Base-by-base conservation (phyloP, 2,888 invertebrate genomes). In the Caradrina clavipalpis region DNA sequence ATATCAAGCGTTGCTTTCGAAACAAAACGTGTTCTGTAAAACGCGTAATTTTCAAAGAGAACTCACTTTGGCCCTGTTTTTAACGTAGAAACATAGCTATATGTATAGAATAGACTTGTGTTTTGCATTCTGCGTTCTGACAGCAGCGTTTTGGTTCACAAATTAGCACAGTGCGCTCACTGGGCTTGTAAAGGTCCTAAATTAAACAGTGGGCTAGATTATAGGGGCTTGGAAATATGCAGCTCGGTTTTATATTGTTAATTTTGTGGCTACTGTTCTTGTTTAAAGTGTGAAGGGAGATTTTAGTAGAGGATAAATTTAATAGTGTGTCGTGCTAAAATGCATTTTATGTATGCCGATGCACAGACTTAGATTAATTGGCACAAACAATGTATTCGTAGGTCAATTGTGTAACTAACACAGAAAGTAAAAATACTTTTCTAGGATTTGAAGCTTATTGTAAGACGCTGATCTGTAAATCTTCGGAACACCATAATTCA, bases 121-220 rank as follows among this genome's bases (percentile, higher is more conserved):
- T 72, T 78, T 63, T 75, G 49, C 63, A 54, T 58, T 35, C 62
- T 50, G 45, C 42, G 39, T 64, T 56, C 53, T 49, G 76, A 49
- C 61, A 62, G 35, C 63, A 62, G 35, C 63, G 50, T 66, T 81
- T 73, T 76, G 64, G 69, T 79, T 73, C 54, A 76, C 70, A 76
- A 76, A 76, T 70, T 76, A 76, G 69, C 62, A 69, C 65, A 69
- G 57, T 62, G 47, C 17, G 53, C 64, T 53, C 59, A 21, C 69
- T 49, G 35, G 51, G 63, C 17, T 51, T 26, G 58, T 60, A 50
- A 57, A 71, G 54, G 57, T 49, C 42, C 53, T 64, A 73, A 72
- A 73, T 78, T 69, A 64, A 74, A 76, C 81, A 71, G 56, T 68
- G 50, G 55, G 49, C 57, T 53, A 50, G 35, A 59, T 76, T 71